Base-by-base conservation (phyloP, 2,888 invertebrate species). In the Troilus luridus region DNA sequence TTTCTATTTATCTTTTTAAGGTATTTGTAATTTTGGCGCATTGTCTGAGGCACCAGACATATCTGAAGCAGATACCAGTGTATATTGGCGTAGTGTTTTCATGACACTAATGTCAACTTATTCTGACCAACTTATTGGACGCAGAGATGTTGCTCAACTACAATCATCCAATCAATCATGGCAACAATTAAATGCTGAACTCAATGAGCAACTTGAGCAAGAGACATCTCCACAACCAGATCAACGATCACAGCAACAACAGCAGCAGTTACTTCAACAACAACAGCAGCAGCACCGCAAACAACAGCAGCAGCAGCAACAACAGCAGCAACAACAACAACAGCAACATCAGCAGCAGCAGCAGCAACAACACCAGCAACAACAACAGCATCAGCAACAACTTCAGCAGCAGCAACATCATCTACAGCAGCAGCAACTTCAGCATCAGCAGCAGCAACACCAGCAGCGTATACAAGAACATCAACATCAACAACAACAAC, bases 321-420 rank as follows among this genome's bases (percentile, higher is more conserved):
- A 81, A 21, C 90, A 67, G 64, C 85, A 88, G 58, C 91, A 88
- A 62, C 91, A 88, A 62, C 89, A 88, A 54, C 91, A 21, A 17
- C 88, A 90, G 24, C 88, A 41, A 54, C 90, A 90, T 24, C 91
- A 64, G 2, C 91, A 90, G 64, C 92, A 89, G 58, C 85, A 64
- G 58, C 24, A 62, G n/a, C 91, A 88, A 64, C 58, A 58, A 27
- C 91, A 85, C 11, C 90, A 91, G n/a, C 92, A 91, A n/a, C 91
- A 72, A 77, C 91, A 88, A 6, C 91, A 60, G 10, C 88, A 88
- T 77, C 90, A 67, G 41, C 67, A 24, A 21, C 92, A 77, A 56
- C 91, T 54, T 59, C 91, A 89, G 64, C 91, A 81, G 14, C 91
- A 77, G 54, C 91, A 90, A 58, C 91, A 91, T 67, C 92, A 67